Evolutionary conservation across 2,797 vertebrate species (phyloP).

Genomic region (Gila robusta): DNA sequence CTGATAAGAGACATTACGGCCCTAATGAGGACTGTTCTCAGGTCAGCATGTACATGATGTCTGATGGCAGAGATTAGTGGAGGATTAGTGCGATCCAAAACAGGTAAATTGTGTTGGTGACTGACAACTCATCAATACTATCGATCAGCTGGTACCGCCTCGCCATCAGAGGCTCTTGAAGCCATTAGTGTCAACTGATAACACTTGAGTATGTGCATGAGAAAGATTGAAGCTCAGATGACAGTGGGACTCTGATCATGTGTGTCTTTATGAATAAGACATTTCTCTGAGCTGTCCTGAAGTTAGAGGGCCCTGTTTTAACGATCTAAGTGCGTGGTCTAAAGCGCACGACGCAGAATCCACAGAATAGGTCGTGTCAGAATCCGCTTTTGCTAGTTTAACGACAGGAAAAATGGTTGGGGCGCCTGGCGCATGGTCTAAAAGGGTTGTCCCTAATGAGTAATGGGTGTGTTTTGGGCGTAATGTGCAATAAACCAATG

Average conservation of each 20-base stretch:
- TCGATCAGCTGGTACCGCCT: slow-evolving; percentile 23
- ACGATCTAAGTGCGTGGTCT: too few relatives aligned
- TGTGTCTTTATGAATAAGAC: neutral
- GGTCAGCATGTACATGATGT: slow-evolving; percentile 3
- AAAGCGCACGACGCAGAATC: too few relatives aligned
- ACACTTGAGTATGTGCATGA: neutral
- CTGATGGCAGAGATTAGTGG: slow-evolving; percentile 34
- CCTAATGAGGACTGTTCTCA: neutral
- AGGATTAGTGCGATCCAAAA: slow-evolving; percentile 33
- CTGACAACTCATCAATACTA: slow-evolving; percentile 43
- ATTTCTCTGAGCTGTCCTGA: neutral
- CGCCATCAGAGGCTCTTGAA: slow-evolving; percentile 31
- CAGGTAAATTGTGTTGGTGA: slow-evolving; percentile 33
- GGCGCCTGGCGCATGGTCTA: too few relatives aligned
- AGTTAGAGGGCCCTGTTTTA: too few relatives aligned
- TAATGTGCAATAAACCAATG: too few relatives aligned
- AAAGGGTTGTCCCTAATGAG: too few relatives aligned
- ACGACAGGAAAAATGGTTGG: too few relatives aligned
- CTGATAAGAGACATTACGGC: neutral
- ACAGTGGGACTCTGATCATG: neutral
- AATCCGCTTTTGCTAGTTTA: too few relatives aligned
- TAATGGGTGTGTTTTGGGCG: too few relatives aligned
- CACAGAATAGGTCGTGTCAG: too few relatives aligned
- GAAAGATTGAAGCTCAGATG: neutral
- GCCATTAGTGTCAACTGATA: slow-evolving; percentile 16